Evolutionary conservation across 2,888 invertebrate genomes (phyloP).

Genomic region (Bellardia pandia): DNA sequence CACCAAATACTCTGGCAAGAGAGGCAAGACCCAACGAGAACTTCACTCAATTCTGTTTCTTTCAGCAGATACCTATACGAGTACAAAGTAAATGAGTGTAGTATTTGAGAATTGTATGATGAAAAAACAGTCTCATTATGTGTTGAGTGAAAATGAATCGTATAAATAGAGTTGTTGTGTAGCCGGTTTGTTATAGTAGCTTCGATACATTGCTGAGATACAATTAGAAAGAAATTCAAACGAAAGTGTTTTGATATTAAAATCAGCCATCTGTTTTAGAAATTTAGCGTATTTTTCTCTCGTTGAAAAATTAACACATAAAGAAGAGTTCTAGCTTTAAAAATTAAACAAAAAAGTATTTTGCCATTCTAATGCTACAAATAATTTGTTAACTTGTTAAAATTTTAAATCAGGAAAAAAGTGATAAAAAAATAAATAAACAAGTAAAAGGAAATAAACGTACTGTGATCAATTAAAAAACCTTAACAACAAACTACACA

Average conservation of each 20-base stretch:
- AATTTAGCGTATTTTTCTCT: constrained; percentile 64
- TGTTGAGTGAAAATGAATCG: constrained; percentile 63
- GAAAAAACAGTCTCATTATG: constrained; percentile 48
- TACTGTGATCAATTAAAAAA: constrained; percentile 64
- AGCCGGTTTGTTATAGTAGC: constrained; percentile 76
- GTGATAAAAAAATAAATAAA: constrained; percentile 58
- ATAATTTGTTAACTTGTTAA: constrained; percentile 19
- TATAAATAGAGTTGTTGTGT: constrained; percentile 77
- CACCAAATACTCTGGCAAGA: constrained; percentile 45
- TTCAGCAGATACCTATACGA: neutral
- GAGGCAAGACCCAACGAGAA: constrained; percentile 27
- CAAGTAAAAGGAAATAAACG: constrained; percentile 47
- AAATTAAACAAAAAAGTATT: constrained; percentile 35
- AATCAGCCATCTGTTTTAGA: constrained; percentile 56
- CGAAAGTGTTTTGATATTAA: constrained; percentile 48
- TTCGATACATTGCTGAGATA: constrained; percentile 76
- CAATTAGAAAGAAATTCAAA: constrained; percentile 48
- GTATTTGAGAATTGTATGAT: constrained; percentile 41
- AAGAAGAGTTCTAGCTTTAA: constrained; percentile 70
- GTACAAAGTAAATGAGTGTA: neutral
- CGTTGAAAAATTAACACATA: constrained; percentile 19
- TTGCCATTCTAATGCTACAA: constrained; percentile 75
- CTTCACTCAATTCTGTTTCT: constrained; percentile 30
- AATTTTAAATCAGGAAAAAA: constrained; percentile 34
- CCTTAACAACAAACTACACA: constrained; percentile 10